Conservation (phyloP, 30 jellyfish, hydroid and myxozoan genomes). For the Euphysa ruthae region DNA sequence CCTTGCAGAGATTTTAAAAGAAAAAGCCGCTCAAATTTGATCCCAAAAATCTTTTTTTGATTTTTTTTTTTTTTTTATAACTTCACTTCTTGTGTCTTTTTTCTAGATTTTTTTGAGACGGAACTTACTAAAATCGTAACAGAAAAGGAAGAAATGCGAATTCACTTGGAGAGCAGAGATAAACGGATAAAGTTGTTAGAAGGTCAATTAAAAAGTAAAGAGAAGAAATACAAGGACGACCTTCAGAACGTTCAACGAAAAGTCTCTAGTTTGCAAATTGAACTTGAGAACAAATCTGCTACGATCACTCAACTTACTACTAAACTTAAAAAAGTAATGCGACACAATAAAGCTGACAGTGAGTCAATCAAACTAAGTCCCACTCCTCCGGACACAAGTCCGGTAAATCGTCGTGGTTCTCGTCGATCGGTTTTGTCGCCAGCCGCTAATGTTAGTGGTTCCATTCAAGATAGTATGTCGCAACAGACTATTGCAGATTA, state of each 20-base stretch:
- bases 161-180: slow-evolving; percentile 41
- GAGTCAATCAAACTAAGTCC: neutral
- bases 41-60: too few species aligned
- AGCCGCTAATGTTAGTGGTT: slow-evolving; percentile 18
- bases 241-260: slow-evolving; percentile 38
- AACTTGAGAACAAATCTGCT: slow-evolving; percentile 61
- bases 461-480: slow-evolving; percentile 22
- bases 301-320: slow-evolving; percentile 67
- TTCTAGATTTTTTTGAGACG: slow-evolving; percentile 11
- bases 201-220: slow-evolving; percentile 77
- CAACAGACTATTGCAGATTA: slow-evolving; percentile 52
- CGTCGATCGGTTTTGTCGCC: slow-evolving; percentile 51
- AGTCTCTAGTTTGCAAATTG: slow-evolving; percentile 53
- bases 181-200: slow-evolving; percentile 66
- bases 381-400: neutral
- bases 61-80: too few species aligned
- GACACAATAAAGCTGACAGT: neutral
- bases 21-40: too few species aligned
- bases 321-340: slow-evolving; percentile 32
- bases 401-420: neutral
- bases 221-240: slow-evolving; percentile 58
- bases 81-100: too few species aligned
- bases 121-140: slow-evolving; percentile 21
- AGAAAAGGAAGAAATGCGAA: slow-evolving; percentile 25
- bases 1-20: too few species aligned